Percentiles rank a stretch among this genome's conserved stretches.
Evolutionary conservation across 53 echinoderm and acorn worm genomes (phyloP).

Genomic region (Pentamera pediparva): DNA sequence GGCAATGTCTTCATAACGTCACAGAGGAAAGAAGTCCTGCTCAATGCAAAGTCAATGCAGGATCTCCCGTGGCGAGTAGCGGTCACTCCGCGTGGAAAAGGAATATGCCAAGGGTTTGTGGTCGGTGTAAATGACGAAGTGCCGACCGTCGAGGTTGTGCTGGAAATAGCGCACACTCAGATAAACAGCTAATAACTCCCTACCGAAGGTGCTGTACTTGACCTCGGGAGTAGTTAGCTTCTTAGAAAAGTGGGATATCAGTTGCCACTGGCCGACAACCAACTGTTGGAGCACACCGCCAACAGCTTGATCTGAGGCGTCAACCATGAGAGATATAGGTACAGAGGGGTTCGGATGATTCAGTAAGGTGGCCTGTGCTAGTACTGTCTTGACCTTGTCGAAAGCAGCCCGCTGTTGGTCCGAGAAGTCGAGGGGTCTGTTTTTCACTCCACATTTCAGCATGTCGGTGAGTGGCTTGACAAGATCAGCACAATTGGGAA

Average conservation of each 20-base stretch:
- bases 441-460: background rate
- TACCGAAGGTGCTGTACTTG: no score
- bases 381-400: background rate
- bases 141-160: background rate
- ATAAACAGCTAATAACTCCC: no score
- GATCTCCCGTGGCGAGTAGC: conserved; percentile 8
- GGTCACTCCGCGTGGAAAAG: background rate
- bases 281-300: conserved; percentile 39
- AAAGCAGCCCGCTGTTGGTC: background rate
- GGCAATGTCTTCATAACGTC: no score
- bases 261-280: conserved; percentile 7
- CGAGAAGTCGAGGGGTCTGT: background rate
- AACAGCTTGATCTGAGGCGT: conserved; percentile 38
- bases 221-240: conserved; percentile 17
- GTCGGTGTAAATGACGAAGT: no score
- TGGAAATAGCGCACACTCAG: no score
- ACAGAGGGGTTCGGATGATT: conserved; percentile 22
- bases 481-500: conserved; percentile 15
- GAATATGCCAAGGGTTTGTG: no score
- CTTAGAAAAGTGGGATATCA: conserved; percentile 16
- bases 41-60: no score
- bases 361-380: conserved; percentile 7
- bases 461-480: conserved; percentile 15
- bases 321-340: conserved; percentile 20
- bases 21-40: no score